Base-by-base conservation (phyloP, 2,888 invertebrate genomes). In the Syrista parreyssii region DNA sequence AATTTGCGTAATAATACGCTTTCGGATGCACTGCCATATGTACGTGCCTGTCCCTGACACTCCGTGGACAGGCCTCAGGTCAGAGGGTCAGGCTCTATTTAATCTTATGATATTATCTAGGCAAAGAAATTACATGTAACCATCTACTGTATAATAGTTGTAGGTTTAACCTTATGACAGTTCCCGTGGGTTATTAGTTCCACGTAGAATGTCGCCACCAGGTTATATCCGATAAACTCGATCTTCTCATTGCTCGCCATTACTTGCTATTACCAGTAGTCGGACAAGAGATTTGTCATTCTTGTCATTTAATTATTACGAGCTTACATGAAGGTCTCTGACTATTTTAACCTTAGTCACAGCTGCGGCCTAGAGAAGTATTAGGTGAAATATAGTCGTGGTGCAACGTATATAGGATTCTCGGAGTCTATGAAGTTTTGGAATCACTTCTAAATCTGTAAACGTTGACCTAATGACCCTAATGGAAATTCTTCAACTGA, bases 1-100 rank as follows among this genome's bases (percentile, higher is more conserved):
- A 86, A 89, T 89, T 89, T 89, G 89, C 86, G 87, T 89, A 89
- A 89, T 86, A 87, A 87, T 84, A 55, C 23, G 55, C 55, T 40
- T 23, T 55, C 55, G 55, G 55, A 55, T 6, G 55, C 9, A 33
- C 71, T 75, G 32, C 68, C 34, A 55, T 55, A 55, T 2, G 55
- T 55, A 55, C 55, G 55, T 55, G 55, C 55, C 55, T 55, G 55
- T 55, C 55, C 55, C 55, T 55, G 55, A 55, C 55, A 55, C 55
- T 55, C 23, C 55, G 55, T 55, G 55, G 55, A 55, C 9, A 1
- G 9, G 9, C 23, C 55, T 23, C 55, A 55, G 55, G 55, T 55
- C 55, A 55, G 55, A 9, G 23, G 55, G 55, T 55, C 55, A 55
- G 55, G 1, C 9, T 9, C 9, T 55, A 9, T 55, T 23, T 9